Conservation (phyloP, 2,888 invertebrate genomes). For the Pandemis heparana region DNA sequence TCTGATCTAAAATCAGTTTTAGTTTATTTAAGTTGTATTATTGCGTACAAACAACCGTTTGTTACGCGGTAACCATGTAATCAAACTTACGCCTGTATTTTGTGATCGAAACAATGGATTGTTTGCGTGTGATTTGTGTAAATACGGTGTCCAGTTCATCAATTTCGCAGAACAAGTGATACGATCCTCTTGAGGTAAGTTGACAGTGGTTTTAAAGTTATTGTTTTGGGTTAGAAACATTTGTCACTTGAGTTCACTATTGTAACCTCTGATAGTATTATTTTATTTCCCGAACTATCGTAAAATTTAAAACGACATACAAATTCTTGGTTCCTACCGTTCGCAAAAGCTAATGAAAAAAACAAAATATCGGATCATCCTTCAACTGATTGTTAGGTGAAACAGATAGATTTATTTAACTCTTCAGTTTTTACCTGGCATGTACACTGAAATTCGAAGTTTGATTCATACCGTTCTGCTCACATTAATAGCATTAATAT, state of each 20-base stretch:
- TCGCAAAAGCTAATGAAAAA: background rate
- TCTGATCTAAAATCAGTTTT: background rate
- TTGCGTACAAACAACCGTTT: background rate
- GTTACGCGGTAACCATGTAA: slow-evolving; percentile 34
- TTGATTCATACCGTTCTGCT: no score
- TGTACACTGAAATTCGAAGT: no score
- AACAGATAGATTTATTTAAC: no score
- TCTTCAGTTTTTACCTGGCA: no score
- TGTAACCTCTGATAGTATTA: slow-evolving; percentile 4
- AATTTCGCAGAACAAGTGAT: slow-evolving; percentile 17
- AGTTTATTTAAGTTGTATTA: background rate
- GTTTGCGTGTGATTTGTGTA: slow-evolving; percentile 8
- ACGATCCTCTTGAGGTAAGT: slow-evolving; percentile 10
- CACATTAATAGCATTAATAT: no score
- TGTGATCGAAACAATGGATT: slow-evolving; percentile 40
- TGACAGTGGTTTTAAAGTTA: background rate
- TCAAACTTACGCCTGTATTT: background rate
- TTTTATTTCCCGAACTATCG: background rate
- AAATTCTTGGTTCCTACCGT: background rate
- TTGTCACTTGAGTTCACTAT: background rate
- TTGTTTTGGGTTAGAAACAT: slow-evolving; percentile 9
- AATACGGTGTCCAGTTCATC: slow-evolving; percentile 30
- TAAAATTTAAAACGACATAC: background rate
- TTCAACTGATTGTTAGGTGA: no score
- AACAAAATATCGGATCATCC: no score